Percentiles rank a stretch among this genome's conserved stretches.
phyloP scores from a whole-genome alignment of 2,888 invertebrate species.

The Malachius bipustulatus region DNA sequence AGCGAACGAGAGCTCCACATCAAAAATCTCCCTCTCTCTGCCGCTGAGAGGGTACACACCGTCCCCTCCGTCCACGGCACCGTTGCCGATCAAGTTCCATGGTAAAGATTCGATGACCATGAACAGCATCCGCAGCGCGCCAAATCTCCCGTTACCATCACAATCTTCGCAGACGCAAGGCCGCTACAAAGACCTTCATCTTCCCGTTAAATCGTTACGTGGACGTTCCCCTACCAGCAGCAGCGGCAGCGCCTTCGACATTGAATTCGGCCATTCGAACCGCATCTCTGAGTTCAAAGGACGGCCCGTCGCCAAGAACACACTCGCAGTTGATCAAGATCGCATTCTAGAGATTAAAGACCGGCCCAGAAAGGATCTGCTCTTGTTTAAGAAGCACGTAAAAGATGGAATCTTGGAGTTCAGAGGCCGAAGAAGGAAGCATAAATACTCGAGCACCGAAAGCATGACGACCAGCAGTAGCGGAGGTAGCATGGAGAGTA shows the following conservation, averaged over 20 bases:
- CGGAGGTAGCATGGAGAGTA: constrained; percentile 77
- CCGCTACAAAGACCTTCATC: constrained; percentile 59
- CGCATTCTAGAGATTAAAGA: constrained; percentile 52
- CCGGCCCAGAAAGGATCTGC: constrained; percentile 45
- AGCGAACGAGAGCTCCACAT: constrained; percentile 43
- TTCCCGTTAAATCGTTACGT: constrained; percentile 58
- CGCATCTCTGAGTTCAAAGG: constrained; percentile 48
- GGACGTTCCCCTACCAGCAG: constrained; percentile 50
- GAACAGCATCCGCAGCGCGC: constrained; percentile 72
- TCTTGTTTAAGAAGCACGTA: constrained; percentile 26
- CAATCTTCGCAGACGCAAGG: constrained; percentile 51
- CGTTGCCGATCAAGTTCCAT: constrained; percentile 69
- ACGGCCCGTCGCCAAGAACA: constrained; percentile 40
- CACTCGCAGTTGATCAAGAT: constrained; percentile 44
- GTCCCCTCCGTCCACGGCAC: constrained; percentile 75
- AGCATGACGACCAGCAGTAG: constrained; percentile 82
- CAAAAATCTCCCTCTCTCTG: constrained; percentile 45
- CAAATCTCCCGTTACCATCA: constrained; percentile 66
- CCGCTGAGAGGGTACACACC: constrained; percentile 63
- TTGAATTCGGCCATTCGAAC: constrained; percentile 29
- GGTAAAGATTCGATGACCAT: constrained; percentile 49
- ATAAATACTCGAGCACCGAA: constrained; percentile 66
- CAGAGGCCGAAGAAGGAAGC: constrained; percentile 51
- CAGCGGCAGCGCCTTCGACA: constrained; percentile 36
- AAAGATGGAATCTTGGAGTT: constrained; percentile 38